phyloP scores from a whole-genome alignment of 53 echinoderm and acorn worm genomes.

The Henricia sp. region DNA sequence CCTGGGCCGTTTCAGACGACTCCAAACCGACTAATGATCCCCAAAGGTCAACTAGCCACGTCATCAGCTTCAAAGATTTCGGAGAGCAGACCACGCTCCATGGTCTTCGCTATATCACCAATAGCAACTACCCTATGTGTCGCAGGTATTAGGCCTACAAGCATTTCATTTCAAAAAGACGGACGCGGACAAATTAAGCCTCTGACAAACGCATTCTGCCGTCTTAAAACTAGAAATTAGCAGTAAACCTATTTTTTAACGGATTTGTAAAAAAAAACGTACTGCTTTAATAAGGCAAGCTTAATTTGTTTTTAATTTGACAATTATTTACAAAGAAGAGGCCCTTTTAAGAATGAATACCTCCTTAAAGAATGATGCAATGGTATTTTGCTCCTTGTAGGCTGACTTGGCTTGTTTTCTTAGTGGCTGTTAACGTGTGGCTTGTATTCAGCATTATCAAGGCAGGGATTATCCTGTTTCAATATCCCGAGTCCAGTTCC shows the following conservation, averaged over 20 bases:
- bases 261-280: no score
- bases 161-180: no score
- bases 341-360: background rate
- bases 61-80: slow-evolving; percentile 54
- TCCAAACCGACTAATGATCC: no score
- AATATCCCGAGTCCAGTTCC: slow-evolving; percentile 35
- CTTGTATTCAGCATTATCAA: slow-evolving; percentile 4
- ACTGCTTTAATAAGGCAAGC: no score
- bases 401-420: slow-evolving; percentile 8
- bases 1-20: no score
- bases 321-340: background rate
- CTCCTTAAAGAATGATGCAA: background rate
- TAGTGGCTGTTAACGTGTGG: background rate
- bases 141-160: no score
- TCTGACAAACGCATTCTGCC: no score
- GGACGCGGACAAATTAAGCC: no score
- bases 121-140: background rate
- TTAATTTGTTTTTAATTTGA: background rate
- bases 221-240: no score
- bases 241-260: no score
- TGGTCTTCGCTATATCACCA: slow-evolving; percentile 56
- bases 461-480: background rate
- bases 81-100: slow-evolving; percentile 62
- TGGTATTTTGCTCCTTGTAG: background rate
- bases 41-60: no score